Evolutionary conservation across 2,888 invertebrate genomes (phyloP).

Genomic region (Zygogramma bicolorata): DNA sequence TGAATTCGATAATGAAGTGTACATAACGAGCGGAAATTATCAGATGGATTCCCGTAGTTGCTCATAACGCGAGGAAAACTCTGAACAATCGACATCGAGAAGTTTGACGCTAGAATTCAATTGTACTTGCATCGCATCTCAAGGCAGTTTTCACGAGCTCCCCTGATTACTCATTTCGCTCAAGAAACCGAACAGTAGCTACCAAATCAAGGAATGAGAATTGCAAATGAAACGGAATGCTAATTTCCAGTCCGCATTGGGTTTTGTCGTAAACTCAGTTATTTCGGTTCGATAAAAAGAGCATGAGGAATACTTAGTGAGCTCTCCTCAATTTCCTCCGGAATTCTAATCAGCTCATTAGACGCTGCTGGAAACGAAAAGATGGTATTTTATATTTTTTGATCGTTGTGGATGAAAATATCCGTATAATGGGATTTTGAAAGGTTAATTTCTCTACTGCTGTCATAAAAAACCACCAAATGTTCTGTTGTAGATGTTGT

Average conservation of each 20-base stretch:
- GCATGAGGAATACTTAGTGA: background rate
- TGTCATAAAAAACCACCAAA: too few relatives aligned
- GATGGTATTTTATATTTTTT: background rate
- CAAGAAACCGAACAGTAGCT: constrained; percentile 6
- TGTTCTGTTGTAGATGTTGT: too few relatives aligned
- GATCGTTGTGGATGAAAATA: background rate
- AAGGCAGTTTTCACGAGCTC: constrained; percentile 6
- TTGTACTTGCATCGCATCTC: background rate
- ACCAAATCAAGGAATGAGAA: constrained; percentile 2
- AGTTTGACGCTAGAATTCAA: constrained; percentile 4
- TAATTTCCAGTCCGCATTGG: background rate
- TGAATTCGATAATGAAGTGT: constrained; percentile 44
- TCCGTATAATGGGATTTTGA: too few relatives aligned
- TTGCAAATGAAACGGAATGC: constrained; percentile 7
- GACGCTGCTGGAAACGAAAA: background rate
- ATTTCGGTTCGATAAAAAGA: background rate
- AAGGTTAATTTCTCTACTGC: too few relatives aligned
- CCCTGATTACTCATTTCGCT: constrained; percentile 10
- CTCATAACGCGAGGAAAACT: background rate
- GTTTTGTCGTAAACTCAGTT: background rate
- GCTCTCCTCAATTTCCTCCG: background rate
- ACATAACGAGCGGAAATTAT: constrained; percentile 36
- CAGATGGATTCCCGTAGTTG: background rate
- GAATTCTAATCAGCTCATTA: background rate
- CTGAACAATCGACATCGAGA: background rate